These are phyloP conservation scores for Podabrus alpinus DNA, from an alignment of 2,888 invertebrate genomes.

Conservation along the genomic window DNA sequence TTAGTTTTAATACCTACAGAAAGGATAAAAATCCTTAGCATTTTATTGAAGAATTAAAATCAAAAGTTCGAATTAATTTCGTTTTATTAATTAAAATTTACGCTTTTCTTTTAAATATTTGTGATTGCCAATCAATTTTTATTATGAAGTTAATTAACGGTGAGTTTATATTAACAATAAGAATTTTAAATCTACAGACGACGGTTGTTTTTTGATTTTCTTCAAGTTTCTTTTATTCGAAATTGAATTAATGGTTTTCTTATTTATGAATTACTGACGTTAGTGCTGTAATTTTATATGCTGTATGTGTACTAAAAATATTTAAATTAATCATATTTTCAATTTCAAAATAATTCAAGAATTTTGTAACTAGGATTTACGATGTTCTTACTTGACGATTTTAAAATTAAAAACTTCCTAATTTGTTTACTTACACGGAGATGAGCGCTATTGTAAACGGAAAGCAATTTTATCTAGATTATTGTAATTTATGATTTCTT, in stretches of 20 bases:
- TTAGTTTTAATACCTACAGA: neutral
- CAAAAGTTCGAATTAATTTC: neutral
- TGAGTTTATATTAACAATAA: neutral
- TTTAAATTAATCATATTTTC: too few species aligned
- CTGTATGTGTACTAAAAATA: too few species aligned
- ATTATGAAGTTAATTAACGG: neutral
- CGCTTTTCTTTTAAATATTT: neutral
- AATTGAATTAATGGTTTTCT: neutral
- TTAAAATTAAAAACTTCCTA: neutral
- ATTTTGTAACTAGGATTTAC: neutral
- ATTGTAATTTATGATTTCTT: neutral
- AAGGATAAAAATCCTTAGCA: neutral
- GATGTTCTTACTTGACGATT: neutral
- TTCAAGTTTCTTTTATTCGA: neutral
- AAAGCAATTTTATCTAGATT: neutral
- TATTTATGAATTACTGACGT: neutral
- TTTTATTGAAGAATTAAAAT: neutral
- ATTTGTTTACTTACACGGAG: neutral
- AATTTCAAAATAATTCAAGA: neutral
- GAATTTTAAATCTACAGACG: neutral
- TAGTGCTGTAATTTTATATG: neutral
- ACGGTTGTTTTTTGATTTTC: too few species aligned
- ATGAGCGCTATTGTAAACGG: neutral
- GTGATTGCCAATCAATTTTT: neutral
- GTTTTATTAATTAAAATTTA: neutral